Conservation (phyloP, 2,888 invertebrate species). For the Lottia scabra region DNA sequence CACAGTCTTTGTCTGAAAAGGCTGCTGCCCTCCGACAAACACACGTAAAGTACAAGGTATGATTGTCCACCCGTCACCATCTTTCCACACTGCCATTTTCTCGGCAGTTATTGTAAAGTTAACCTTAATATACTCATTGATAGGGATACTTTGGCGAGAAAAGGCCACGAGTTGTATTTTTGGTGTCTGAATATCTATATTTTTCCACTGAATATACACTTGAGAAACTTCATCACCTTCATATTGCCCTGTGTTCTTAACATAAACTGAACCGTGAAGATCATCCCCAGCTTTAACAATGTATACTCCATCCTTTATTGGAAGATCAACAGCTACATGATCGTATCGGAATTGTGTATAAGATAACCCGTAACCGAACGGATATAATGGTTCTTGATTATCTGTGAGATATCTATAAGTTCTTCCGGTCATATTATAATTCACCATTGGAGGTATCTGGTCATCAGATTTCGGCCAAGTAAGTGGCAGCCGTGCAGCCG, state of each 20-base stretch:
- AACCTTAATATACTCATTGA: constrained; percentile 23
- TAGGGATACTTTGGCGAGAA: constrained; percentile 31
- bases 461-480: constrained; percentile 55
- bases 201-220: constrained; percentile 57
- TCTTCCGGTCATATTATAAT: constrained; percentile 47
- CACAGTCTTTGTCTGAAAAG: not conserved
- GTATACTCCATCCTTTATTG: constrained; percentile 9
- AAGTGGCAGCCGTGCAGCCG: constrained; percentile 58
- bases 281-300: constrained; percentile 41
- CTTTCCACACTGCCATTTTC: constrained; percentile 50
- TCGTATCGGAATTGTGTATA: constrained; percentile 43
- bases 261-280: constrained; percentile 42
- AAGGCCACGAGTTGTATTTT: constrained; percentile 51
- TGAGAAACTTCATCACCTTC: constrained; percentile 58
- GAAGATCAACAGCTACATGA: constrained; percentile 25
- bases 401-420: constrained; percentile 56
- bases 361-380: constrained; percentile 56
- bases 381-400: constrained; percentile 44
- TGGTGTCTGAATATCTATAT: constrained; percentile 43
- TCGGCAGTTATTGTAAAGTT: constrained; percentile 38
- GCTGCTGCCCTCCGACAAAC: not conserved
- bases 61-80: constrained; percentile 37
- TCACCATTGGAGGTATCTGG: constrained; percentile 41
- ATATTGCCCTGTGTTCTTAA: constrained; percentile 47
- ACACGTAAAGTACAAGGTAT: constrained; percentile 32